These are phyloP conservation scores for Thripadectes ignobilis DNA, from an alignment of 2,797 vertebrate genomes.

Conservation along the genomic window DNA sequence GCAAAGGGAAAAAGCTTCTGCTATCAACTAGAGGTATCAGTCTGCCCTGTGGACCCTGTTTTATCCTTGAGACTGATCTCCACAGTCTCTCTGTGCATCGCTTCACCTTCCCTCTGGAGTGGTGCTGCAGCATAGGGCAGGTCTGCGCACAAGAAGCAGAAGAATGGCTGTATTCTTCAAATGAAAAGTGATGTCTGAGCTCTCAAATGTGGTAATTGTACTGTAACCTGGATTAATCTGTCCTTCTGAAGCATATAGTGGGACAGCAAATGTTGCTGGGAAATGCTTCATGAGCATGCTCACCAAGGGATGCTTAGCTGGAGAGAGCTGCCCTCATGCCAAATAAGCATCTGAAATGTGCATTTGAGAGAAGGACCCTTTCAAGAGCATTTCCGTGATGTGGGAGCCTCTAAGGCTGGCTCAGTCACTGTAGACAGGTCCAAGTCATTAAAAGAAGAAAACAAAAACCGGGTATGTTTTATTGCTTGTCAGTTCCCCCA, in stretches of 20 bases:
- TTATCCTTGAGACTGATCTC: not conserved
- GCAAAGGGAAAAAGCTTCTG: not conserved
- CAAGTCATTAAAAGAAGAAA: not conserved
- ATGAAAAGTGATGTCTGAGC: not conserved
- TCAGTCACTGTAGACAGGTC: not conserved
- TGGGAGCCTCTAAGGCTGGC: not conserved
- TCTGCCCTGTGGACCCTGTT: not conserved
- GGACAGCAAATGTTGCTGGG: not conserved
- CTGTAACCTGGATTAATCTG: not conserved
- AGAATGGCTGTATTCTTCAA: not conserved
- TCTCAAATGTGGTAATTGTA: not conserved
- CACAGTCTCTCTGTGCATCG: accelerated
- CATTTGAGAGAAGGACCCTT: not conserved
- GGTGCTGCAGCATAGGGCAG: not conserved
- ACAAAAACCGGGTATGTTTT: not conserved
- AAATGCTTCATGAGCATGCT: not conserved
- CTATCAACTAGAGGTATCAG: not conserved
- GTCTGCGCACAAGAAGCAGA: accelerated
- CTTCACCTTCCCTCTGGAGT: not conserved
- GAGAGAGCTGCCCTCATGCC: not conserved
- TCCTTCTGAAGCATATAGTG: not conserved
- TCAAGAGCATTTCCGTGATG: not conserved
- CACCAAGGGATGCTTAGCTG: not conserved
- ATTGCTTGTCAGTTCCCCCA: not conserved
- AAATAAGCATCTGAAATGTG: not conserved